These are phyloP conservation scores for Drosophila macrospina DNA, from an alignment of 2,888 invertebrate species.

Conservation along the genomic window DNA sequence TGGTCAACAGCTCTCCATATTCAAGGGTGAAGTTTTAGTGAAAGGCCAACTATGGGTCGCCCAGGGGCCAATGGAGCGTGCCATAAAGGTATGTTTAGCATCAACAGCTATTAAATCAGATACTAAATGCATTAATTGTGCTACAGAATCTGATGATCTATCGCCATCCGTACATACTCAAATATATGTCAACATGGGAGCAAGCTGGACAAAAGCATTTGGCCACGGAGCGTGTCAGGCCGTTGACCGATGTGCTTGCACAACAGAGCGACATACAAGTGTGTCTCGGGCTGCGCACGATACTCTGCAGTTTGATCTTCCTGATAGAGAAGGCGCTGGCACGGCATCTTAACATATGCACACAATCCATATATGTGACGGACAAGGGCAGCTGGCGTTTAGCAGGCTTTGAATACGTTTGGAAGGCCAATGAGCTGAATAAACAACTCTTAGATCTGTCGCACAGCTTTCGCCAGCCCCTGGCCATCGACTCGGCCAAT, in stretches of 20 bases:
- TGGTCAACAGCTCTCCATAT: slow-evolving; percentile 89
- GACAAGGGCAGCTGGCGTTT: slow-evolving; percentile 95
- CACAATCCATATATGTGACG: slow-evolving; percentile 92
- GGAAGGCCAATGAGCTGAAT: slow-evolving; percentile 89
- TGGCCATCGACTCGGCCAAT: slow-evolving; percentile 87
- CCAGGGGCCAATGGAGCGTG: slow-evolving; percentile 90
- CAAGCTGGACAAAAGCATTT: slow-evolving; percentile 91
- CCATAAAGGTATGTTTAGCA: slow-evolving; percentile 88
- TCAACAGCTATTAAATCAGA: neutral
- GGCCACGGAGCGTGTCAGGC: slow-evolving; percentile 93
- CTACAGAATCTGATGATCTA: slow-evolving; percentile 93
- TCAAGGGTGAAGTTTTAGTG: slow-evolving; percentile 89
- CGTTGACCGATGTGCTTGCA: slow-evolving; percentile 89
- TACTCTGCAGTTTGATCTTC: slow-evolving; percentile 93
- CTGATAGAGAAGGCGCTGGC: slow-evolving; percentile 92
- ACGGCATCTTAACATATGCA: slow-evolving; percentile 94
- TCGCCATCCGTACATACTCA: slow-evolving; percentile 94
- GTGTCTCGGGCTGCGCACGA: slow-evolving; percentile 93
- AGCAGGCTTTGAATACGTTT: slow-evolving; percentile 93
- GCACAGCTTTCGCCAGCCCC: slow-evolving; percentile 89
- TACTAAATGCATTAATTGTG: neutral
- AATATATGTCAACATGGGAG: slow-evolving; percentile 93
- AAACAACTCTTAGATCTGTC: slow-evolving; percentile 89
- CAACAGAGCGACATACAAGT: slow-evolving; percentile 91
- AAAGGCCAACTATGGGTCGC: slow-evolving; percentile 88